Evolutionary conservation across 2,888 invertebrate genomes (phyloP).

Genomic region (Drepana falcataria): DNA sequence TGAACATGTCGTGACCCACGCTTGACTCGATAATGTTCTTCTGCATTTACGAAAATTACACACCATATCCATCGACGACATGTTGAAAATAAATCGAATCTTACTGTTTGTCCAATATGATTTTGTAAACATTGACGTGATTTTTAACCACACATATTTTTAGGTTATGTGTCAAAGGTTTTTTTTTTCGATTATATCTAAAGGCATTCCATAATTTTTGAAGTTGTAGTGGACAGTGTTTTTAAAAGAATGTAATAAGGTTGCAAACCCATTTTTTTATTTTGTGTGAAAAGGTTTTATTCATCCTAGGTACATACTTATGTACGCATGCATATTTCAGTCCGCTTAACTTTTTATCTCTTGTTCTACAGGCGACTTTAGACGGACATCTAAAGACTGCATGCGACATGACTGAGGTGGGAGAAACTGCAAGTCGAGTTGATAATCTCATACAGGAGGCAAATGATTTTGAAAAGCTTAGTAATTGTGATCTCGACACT

Average conservation of each 20-base stretch:
- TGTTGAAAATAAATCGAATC: slow-evolving; percentile 15
- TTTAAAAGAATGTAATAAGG: not conserved
- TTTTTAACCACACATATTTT: not conserved
- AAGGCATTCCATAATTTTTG: slow-evolving; percentile 3
- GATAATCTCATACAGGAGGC: slow-evolving; percentile 89
- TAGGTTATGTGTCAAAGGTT: slow-evolving; percentile 8
- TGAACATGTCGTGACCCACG: slow-evolving; percentile 77
- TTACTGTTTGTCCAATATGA: not conserved
- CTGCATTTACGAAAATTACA: slow-evolving; percentile 76
- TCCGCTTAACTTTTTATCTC: not conserved
- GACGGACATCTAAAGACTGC: slow-evolving; percentile 88
- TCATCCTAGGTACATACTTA: no score
- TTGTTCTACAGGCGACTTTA: slow-evolving; percentile 80
- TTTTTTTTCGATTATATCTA: slow-evolving; percentile 2
- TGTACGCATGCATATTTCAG: no score
- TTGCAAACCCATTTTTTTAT: slow-evolving; percentile 3
- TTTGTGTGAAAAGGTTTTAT: no score
- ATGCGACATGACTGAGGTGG: slow-evolving; percentile 91
- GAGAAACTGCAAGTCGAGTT: slow-evolving; percentile 90
- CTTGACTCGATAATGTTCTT: slow-evolving; percentile 62
- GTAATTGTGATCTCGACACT: slow-evolving; percentile 88
- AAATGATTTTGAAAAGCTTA: slow-evolving; percentile 86
- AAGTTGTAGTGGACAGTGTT: not conserved
- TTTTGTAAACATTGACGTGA: not conserved
- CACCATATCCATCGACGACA: slow-evolving; percentile 62